Conservation (phyloP, 2,888 invertebrate genomes). For the Argynnis bischoffii region DNA sequence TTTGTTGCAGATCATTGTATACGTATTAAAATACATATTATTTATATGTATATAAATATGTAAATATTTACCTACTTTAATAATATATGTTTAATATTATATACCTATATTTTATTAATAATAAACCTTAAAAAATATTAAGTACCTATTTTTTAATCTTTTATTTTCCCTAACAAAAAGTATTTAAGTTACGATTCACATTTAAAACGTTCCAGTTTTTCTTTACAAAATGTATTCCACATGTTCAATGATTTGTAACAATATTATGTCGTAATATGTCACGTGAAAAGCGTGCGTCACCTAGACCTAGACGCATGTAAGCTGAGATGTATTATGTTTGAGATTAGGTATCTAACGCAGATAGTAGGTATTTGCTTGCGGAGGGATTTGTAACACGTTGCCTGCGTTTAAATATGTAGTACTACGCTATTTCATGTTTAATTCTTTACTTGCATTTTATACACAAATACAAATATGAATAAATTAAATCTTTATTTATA, state of each 20-base stretch:
- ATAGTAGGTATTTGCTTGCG: background rate
- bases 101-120: no score
- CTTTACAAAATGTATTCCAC: background rate
- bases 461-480: no score
- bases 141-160: no score
- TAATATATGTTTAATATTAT: no score
- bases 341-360: conserved; percentile 16
- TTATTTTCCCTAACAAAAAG: no score
- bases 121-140: no score
- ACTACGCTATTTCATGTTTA: background rate
- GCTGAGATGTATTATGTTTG: conserved; percentile 2
- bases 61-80: no score
- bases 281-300: conserved; percentile 8
- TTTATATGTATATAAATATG: no score
- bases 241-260: background rate
- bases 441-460: background rate
- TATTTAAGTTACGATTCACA: background rate
- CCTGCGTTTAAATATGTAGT: background rate
- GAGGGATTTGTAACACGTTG: background rate
- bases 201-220: background rate
- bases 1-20: no score
- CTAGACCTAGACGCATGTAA: conserved; percentile 13
- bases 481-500: no score
- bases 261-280: background rate
- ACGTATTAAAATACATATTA: no score